Evolutionary conservation across 2,797 vertebrate species (phyloP), one percentile per base, ranked within the genome.

Genomic region (Zalophus californianus): DNA sequence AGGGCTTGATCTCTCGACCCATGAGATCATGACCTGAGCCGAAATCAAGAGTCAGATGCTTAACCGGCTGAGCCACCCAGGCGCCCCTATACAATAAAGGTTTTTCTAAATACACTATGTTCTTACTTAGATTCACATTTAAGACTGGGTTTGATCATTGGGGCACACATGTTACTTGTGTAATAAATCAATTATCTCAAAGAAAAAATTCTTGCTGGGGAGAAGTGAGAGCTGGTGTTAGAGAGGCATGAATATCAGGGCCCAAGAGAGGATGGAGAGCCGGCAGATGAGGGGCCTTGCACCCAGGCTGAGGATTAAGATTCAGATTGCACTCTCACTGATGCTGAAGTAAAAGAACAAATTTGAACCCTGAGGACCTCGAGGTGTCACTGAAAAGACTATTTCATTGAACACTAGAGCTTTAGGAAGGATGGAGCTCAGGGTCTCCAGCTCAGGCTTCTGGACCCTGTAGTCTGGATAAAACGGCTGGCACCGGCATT

Each of bases 401-500:
- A 23, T 32, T 3, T 44, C 54, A 5, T 0, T 0, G 1, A 12
- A 52, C 0, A 3, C 11, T 4, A 6, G 54, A 8, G 32, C 32
- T 20, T 79, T 0, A 1, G 25, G 66, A 52, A 56, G 48, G 82
- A 48, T 3, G 12, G 29, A 21, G 50, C 44, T 48, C 60, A 8
- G 56, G 11, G 70, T 1, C 25, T 13, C 77, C 15, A 2, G 38
- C 41, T 25, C 20, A 1, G 12, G 23, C 52, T 0, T 29, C 50
- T 12, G 25, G 38, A 8, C 41, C 13, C 56, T 0, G 0, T 0
- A 2, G 38, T 27, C 25, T 5, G 2, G 11, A 3, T 7, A 27
- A 13, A 27, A 27, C 0, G 10, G 48, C 21, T 0, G 0, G 35
- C 0, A 0, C 2, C 0, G 23, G 56, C 3, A 21, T 2, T n/a